phyloP scores from a whole-genome alignment of 2,888 invertebrate genomes.

The Octodonta nipae region DNA sequence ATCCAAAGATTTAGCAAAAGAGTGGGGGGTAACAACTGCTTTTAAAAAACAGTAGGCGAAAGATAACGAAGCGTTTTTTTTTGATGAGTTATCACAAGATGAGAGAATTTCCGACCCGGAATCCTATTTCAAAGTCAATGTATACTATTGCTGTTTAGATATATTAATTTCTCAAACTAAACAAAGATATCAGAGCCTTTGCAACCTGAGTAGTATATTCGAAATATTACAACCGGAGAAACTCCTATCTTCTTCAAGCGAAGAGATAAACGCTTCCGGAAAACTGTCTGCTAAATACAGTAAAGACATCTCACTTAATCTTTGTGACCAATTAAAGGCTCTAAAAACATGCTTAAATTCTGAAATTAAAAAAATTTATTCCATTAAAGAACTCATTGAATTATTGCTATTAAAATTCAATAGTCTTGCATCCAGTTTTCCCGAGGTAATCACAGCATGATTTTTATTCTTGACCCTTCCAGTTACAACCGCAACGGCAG shows the following conservation, averaged over 20 bases:
- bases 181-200: slow-evolving; percentile 3
- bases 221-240: too few relatives aligned
- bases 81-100: slow-evolving; percentile 18
- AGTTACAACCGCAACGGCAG: slow-evolving; percentile 15
- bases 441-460: too few relatives aligned
- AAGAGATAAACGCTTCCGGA: slow-evolving; percentile 11
- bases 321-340: slow-evolving; percentile 20
- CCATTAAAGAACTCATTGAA: too few relatives aligned
- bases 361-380: too few relatives aligned
- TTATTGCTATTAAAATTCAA: too few relatives aligned
- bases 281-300: slow-evolving; percentile 11
- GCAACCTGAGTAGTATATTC: slow-evolving; percentile 3
- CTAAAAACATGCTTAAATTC: too few relatives aligned
- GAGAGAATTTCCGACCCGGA: slow-evolving; percentile 14
- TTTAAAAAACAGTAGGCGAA: slow-evolving; percentile 4
- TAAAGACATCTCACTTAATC: slow-evolving; percentile 15
- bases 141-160: slow-evolving; percentile 12
- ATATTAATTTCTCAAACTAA: slow-evolving; percentile 11
- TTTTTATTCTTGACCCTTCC: too few relatives aligned
- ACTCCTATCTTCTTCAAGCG: slow-evolving; percentile 18
- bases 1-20: slow-evolving; percentile 15
- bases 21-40: slow-evolving; percentile 16
- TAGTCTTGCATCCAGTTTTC: too few relatives aligned
- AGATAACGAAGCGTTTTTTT: too few relatives aligned
- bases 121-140: slow-evolving; percentile 12